These are phyloP conservation scores for Antedon mediterranea DNA, from an alignment of 53 echinoderm and acorn worm genomes.

Conservation along the genomic window DNA sequence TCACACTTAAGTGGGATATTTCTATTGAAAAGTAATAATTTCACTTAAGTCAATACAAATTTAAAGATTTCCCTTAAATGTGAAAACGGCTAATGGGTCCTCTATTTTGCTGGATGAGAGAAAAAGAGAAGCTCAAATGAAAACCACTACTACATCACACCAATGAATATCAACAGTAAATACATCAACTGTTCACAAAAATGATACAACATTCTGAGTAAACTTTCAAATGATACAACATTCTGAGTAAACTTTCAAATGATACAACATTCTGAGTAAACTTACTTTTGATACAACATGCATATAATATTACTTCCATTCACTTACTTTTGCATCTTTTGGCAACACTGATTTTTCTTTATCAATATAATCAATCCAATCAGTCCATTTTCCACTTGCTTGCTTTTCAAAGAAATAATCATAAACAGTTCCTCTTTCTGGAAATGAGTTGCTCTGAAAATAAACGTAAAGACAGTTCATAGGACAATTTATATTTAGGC, in stretches of 20 bases:
- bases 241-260: too few relatives aligned
- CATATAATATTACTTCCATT: not conserved
- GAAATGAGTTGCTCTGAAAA: conserved; percentile 90
- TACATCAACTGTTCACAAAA: not conserved
- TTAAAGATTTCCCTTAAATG: too few relatives aligned
- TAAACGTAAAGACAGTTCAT: not conserved
- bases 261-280: too few relatives aligned
- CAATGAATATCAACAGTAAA: too few relatives aligned
- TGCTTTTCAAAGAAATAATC: conserved; percentile 97
- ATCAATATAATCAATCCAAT: conserved; percentile 87
- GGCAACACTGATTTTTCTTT: conserved; percentile 62
- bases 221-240: too few relatives aligned
- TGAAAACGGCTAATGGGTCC: too few relatives aligned
- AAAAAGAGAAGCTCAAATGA: too few relatives aligned
- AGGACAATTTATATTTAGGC: too few relatives aligned
- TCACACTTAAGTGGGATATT: too few relatives aligned
- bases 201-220: not conserved
- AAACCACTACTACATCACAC: not conserved
- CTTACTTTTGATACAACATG: not conserved
- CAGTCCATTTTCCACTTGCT: conserved; percentile 78
- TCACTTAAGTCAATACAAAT: too few relatives aligned
- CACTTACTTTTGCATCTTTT: conserved; percentile 61
- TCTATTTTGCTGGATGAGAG: too few relatives aligned
- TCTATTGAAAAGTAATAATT: too few relatives aligned
- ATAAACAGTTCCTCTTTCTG: conserved; percentile 73